phyloP scores from a whole-genome alignment of 2,888 invertebrate genomes.

The Spatulosminthurus flaviceps region DNA sequence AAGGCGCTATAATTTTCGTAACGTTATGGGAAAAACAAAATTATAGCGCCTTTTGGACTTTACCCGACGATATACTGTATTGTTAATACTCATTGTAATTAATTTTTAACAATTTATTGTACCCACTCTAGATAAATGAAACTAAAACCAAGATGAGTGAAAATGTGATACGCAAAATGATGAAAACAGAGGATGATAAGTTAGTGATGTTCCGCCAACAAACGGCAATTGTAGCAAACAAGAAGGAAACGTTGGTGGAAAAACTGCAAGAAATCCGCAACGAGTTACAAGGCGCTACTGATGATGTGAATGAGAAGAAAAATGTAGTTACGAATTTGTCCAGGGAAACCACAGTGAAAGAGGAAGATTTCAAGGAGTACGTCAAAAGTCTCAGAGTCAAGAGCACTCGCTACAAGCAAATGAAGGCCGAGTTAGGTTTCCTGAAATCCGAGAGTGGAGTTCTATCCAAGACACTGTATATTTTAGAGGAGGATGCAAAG shows the following conservation, averaged over 20 bases:
- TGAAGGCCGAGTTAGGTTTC: constrained; percentile 78
- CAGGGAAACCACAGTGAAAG: constrained; percentile 77
- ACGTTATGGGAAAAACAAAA: too few relatives aligned
- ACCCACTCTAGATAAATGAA: constrained; percentile 68
- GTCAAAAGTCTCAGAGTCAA: constrained; percentile 79
- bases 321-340: constrained; percentile 67
- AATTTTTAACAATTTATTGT: too few relatives aligned
- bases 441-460: constrained; percentile 81
- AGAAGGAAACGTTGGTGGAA: constrained; percentile 79
- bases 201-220: constrained; percentile 86
- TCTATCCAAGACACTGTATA: constrained; percentile 78
- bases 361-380: constrained; percentile 86
- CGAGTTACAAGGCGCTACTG: constrained; percentile 72
- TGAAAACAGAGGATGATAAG: constrained; percentile 74
- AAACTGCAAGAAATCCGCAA: constrained; percentile 75
- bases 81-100: too few relatives aligned
- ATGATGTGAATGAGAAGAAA: constrained; percentile 71
- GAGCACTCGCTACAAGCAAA: constrained; percentile 80
- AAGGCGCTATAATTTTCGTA: background rate
- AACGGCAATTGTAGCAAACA: constrained; percentile 80
- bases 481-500: constrained; percentile 71
- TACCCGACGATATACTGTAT: too few relatives aligned
- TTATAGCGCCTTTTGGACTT: too few relatives aligned
- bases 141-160: constrained; percentile 74
- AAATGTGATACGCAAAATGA: constrained; percentile 77